Conservation (phyloP, 2,797 vertebrate genomes). For the Alca torda region DNA sequence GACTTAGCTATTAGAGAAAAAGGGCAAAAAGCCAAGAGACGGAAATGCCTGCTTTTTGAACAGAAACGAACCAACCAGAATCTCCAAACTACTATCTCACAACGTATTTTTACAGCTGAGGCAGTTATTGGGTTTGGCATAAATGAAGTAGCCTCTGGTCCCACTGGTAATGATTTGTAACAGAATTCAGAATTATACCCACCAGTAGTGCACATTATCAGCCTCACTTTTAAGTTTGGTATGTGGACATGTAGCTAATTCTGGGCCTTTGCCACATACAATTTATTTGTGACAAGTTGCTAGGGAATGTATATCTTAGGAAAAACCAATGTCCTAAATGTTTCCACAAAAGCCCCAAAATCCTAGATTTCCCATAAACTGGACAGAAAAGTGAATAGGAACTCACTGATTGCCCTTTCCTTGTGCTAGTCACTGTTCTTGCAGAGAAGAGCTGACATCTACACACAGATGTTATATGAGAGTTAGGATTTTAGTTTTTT, state of each 20-base stretch:
- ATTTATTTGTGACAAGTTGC: background rate
- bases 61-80: background rate
- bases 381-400: background rate
- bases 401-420: background rate
- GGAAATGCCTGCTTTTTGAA: background rate
- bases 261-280: background rate
- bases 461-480: background rate
- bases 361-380: background rate
- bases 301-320: background rate
- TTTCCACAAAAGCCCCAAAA: background rate
- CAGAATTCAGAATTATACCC: background rate
- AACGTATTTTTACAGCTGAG: background rate
- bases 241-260: rapidly evolving
- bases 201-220: background rate
- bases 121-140: background rate
- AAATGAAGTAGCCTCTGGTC: background rate
- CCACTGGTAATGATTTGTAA: background rate
- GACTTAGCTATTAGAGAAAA: background rate
- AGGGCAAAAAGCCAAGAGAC: background rate
- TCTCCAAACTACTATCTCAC: background rate
- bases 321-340: background rate
- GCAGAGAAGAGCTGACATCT: background rate
- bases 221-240: background rate
- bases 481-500: background rate
- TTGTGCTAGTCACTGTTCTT: background rate